Conservation (phyloP, 2,888 invertebrate genomes). For the Alloscopus bannaensis region DNA sequence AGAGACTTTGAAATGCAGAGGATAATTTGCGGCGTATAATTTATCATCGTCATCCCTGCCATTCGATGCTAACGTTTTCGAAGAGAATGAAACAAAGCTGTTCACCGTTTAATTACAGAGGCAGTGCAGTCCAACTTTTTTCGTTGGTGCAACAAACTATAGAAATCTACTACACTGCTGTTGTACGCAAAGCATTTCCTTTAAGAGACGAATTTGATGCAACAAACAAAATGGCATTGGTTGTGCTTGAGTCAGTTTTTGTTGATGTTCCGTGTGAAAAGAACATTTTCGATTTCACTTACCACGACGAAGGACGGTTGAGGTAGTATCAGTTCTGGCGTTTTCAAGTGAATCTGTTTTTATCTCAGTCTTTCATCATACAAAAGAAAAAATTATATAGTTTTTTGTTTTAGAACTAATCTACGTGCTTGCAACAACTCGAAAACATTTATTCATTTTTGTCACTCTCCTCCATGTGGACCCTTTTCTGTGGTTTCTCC, state of each 20-base stretch:
- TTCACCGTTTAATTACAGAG: no score
- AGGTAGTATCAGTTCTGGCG: slow-evolving; percentile 10
- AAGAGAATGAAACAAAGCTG: no score
- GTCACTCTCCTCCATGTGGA: neutral
- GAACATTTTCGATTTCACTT: slow-evolving; percentile 29
- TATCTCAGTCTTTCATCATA: slow-evolving; percentile 14
- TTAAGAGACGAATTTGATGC: neutral
- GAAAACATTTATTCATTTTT: slow-evolving; percentile 18
- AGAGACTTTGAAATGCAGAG: neutral
- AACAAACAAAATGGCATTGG: slow-evolving; percentile 23
- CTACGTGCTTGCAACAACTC: no score
- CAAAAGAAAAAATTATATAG: no score
- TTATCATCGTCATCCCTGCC: slow-evolving; percentile 19
- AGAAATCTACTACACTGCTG: no score
- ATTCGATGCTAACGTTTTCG: no score
- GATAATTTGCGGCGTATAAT: slow-evolving; percentile 9
- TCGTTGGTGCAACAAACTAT: no score
- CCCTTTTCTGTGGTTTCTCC: neutral
- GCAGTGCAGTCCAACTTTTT: no score
- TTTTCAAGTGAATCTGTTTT: slow-evolving; percentile 10
- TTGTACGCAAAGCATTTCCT: slow-evolving; percentile 8
- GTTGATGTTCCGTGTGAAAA: neutral
- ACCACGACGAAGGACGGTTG: slow-evolving; percentile 4
- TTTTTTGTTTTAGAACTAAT: no score
- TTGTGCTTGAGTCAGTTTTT: slow-evolving; percentile 9